A percentile compares a stretch with the other conserved stretches of the same genome.
These are phyloP conservation scores for Hartigia nigra DNA, from an alignment of 2,888 invertebrate genomes.

Conservation along the genomic window DNA sequence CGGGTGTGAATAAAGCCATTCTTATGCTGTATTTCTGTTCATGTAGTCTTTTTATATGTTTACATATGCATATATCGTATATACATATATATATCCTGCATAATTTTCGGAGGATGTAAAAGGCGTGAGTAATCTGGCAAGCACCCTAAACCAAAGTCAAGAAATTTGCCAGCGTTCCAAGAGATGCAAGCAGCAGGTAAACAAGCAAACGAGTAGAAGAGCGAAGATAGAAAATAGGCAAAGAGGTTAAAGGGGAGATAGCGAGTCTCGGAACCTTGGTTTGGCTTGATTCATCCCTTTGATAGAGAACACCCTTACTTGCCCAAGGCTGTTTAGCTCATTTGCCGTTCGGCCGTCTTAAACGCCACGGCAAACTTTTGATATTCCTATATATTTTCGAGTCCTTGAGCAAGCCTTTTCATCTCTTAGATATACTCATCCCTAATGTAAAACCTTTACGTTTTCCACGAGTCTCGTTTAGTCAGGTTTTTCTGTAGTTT, in stretches of 20 bases:
- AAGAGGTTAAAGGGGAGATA: background rate
- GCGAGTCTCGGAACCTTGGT: background rate
- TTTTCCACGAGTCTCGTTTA: background rate
- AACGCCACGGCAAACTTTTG: background rate
- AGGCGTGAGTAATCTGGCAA: background rate
- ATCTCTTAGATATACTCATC: background rate
- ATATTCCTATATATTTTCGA: background rate
- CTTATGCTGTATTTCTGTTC: too few species aligned
- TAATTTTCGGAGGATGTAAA: background rate
- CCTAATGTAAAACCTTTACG: background rate
- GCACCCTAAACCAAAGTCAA: background rate
- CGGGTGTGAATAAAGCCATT: too few species aligned
- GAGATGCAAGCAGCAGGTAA: background rate
- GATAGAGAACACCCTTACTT: background rate
- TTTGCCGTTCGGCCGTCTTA: slow-evolving; percentile 2
- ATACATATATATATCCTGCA: background rate
- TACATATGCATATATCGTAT: too few species aligned
- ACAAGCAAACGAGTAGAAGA: background rate
- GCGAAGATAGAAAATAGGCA: background rate
- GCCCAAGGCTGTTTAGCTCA: slow-evolving; percentile 7
- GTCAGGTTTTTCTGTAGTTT: background rate
- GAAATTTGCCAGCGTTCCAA: background rate
- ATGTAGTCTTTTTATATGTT: too few species aligned
- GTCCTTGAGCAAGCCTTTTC: background rate
- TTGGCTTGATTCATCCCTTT: background rate